A percentile compares a stretch with the other conserved stretches of the same genome.
phyloP scores from a whole-genome alignment of 2,888 invertebrate genomes.

The Thymelicus acteon region DNA sequence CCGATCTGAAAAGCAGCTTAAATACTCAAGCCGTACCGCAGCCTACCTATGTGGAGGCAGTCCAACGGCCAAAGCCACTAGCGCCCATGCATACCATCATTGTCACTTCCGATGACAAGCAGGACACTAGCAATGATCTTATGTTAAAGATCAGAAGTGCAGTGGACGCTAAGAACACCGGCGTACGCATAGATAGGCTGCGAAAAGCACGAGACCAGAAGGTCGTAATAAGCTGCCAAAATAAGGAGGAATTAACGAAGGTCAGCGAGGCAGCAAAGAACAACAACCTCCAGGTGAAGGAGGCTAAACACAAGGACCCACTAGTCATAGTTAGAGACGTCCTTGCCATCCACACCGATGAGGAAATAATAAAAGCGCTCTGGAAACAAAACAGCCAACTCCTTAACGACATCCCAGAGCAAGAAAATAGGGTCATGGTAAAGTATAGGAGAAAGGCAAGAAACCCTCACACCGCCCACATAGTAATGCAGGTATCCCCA shows the following conservation, averaged over 20 bases:
- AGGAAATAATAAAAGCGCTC: conserved; percentile 22
- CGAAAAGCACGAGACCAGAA: conserved; percentile 39
- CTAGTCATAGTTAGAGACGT: conserved; percentile 29
- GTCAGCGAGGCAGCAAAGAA: conserved; percentile 18
- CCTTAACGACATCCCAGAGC: background rate
- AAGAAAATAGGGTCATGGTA: conserved; percentile 10
- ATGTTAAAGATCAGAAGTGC: background rate
- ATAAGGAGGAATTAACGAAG: conserved; percentile 16
- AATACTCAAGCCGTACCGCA: no score
- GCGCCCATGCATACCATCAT: background rate
- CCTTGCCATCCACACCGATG: conserved; percentile 8
- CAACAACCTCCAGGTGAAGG: conserved; percentile 23
- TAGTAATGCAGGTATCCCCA: conserved; percentile 11
- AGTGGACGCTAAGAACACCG: background rate
- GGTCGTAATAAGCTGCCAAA: conserved; percentile 33
- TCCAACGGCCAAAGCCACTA: no score
- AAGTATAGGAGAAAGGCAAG: conserved; percentile 21
- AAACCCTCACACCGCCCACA: conserved; percentile 10
- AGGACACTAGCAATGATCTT: background rate
- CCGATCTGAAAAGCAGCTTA: no score
- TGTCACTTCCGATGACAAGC: background rate
- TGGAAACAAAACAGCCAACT: conserved; percentile 29
- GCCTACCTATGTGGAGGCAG: no score
- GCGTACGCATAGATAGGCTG: background rate
- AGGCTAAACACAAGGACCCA: conserved; percentile 35